Conservation (phyloP, 2,797 vertebrate species). For the Squalus acanthias region DNA sequence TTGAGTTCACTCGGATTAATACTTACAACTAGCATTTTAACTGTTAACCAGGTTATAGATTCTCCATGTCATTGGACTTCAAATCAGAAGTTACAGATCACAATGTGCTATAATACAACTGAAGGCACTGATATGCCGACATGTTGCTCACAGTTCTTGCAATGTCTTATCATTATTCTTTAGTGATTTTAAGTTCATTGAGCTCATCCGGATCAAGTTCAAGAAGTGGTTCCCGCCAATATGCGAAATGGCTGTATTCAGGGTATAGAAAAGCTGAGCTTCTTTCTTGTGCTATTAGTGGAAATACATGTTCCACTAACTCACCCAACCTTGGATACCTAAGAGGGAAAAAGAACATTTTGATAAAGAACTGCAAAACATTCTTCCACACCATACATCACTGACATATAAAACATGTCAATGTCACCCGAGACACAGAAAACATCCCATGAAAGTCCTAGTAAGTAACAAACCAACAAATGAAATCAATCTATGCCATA, state of each 20-base stretch:
- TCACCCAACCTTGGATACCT: conserved; percentile 79
- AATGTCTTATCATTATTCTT: conserved; percentile 4
- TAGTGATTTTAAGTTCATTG: conserved; percentile 26
- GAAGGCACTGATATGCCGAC: not conserved
- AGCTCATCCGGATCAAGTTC: conserved; percentile 39
- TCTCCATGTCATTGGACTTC: not conserved
- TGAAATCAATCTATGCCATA: not conserved
- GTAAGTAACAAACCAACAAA: not conserved
- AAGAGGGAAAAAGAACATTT: not conserved
- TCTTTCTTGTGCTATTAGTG: conserved; percentile 54
- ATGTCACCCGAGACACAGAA: not conserved
- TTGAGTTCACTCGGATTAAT: conserved; percentile 20
- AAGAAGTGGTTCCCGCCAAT: conserved; percentile 69
- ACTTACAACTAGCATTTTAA: not conserved
- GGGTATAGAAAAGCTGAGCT: conserved; percentile 60
- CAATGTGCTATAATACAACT: not conserved
- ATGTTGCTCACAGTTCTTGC: not conserved
- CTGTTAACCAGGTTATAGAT: not conserved
- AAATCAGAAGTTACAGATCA: conserved; percentile 22
- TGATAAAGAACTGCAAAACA: not conserved
- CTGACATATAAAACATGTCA: not conserved
- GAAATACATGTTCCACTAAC: conserved; percentile 85
- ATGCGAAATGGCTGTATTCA: conserved; percentile 74
- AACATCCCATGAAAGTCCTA: not conserved
- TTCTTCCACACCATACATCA: not conserved